Evolutionary conservation across 2,113 vertebrate species (phyloP).

Genomic region (Hylia prasina): DNA sequence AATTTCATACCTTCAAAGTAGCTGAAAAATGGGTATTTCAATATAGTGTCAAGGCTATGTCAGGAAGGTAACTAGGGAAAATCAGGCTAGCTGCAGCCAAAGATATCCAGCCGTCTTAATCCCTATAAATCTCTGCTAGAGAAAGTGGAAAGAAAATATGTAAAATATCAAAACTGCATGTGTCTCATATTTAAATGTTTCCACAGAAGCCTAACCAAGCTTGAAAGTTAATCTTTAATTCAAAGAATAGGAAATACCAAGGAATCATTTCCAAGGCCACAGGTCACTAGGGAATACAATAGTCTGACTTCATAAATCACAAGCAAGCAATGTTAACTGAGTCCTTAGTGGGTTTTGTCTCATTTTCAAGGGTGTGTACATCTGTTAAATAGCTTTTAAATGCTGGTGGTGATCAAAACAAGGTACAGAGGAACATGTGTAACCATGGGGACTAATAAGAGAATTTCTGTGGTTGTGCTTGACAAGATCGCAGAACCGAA

Average conservation of each 20-base stretch:
- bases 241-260: conserved; percentile 24
- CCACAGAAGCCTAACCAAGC: neutral
- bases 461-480: neutral
- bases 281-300: neutral
- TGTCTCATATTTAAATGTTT: neutral
- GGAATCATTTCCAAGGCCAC: conserved; percentile 20
- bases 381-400: neutral
- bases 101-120: neutral
- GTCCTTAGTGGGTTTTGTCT: neutral
- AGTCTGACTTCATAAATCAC: conserved; percentile 11
- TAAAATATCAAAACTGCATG: neutral
- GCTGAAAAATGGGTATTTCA: neutral
- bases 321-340: neutral
- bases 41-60: neutral
- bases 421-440: neutral
- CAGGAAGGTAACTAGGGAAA: neutral
- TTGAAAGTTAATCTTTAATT: conserved; percentile 43
- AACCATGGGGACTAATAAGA: neutral
- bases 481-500: neutral
- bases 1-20: neutral
- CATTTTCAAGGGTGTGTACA: neutral
- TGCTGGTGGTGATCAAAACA: neutral
- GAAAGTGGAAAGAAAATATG: neutral
- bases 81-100: neutral
- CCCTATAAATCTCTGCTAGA: neutral